Base-by-base conservation (phyloP, 2,888 invertebrate genomes). In the Zonitis immaculata region DNA sequence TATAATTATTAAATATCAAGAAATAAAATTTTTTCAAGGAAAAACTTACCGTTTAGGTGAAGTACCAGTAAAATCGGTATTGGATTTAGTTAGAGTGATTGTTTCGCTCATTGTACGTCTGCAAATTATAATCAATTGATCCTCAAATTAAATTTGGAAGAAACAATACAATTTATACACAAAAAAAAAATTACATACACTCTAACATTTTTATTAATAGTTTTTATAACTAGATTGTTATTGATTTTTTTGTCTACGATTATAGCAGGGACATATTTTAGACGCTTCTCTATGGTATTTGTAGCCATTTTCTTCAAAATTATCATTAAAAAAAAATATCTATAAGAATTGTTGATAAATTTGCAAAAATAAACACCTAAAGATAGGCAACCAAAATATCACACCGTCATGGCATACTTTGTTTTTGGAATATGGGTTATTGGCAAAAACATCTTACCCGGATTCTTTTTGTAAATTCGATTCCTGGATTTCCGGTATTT, bases 251-350 rank as follows among this genome's bases (percentile, higher is more conserved):
- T 57, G 42, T 54, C 62, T 50, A 60, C 58, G 32, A 71, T 66
- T 60, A 59, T 61, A 3, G 66, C 71, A 6, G 71, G 71, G n/a
- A 66, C 42, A 42, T 60, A 65, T 66, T 70, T 70, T 20, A 28
- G 42, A 11, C 62, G 61, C 25, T 61, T 63, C 58, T 66, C 66
- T 11, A 68, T 28, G 22, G 20, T 50, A 44, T 32, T 47, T 5
- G 14, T 18, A 26, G 2, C 12, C 44, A 44, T 32, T 9, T 12
- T 32, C n/a, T 3, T 27, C 1, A n/a, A n/a, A 18, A n/a, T 8
- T 14, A 22, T 45, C 8, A 12, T 30, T n/a, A 1, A 30, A 30
- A 30, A n/a, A 30, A 5, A 4, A 5, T 14, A 9, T n/a, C 4
- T 18, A 39, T 39, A 39, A 39, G 18, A 20, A 20, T 39, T 35